Evolutionary conservation across 1,140 invertebrate genomes (phyloP).

Genomic region (Tachypleus tridentatus): DNA sequence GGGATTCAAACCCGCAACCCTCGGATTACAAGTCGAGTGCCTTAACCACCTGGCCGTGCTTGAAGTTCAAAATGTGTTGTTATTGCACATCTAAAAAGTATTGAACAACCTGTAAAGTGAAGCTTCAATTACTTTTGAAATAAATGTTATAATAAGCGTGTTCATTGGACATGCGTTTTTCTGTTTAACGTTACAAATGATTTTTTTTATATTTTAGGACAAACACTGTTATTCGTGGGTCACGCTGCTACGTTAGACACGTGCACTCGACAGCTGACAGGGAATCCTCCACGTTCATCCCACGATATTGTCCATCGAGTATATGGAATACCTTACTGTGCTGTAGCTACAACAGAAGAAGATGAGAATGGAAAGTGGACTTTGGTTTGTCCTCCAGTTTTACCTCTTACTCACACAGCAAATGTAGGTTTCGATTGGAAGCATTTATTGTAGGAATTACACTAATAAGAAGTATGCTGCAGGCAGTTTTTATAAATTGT

Average conservation of each 20-base stretch:
- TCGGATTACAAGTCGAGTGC: too few species aligned
- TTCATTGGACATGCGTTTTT: too few species aligned
- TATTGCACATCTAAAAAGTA: too few species aligned
- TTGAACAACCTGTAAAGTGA: too few species aligned
- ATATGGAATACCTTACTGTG: slow-evolving; percentile 54
- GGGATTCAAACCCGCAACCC: too few species aligned
- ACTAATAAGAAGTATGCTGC: too few species aligned
- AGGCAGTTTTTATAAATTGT: too few species aligned
- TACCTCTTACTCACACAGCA: slow-evolving; percentile 59
- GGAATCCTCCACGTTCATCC: slow-evolving; percentile 45
- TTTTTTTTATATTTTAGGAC: slow-evolving; percentile 34
- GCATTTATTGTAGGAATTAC: slow-evolving; percentile 33
- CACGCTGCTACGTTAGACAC: slow-evolving; percentile 78
- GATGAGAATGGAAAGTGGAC: slow-evolving; percentile 41
- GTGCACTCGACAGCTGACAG: slow-evolving; percentile 60
- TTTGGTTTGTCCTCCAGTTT: slow-evolving; percentile 56
- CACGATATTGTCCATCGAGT: slow-evolving; percentile 56
- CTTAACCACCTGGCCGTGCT: too few species aligned
- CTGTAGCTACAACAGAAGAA: slow-evolving; percentile 46
- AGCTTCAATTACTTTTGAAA: too few species aligned
- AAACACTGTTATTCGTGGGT: slow-evolving; percentile 65
- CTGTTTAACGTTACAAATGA: too few species aligned
- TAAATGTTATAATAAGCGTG: too few species aligned
- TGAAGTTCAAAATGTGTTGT: too few species aligned
- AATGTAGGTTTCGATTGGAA: slow-evolving; percentile 74